Percentiles rank a stretch among this genome's conserved stretches.
These are phyloP conservation scores for Loriculus beryllinus DNA, from an alignment of 2,797 vertebrate species.

Conservation along the genomic window DNA sequence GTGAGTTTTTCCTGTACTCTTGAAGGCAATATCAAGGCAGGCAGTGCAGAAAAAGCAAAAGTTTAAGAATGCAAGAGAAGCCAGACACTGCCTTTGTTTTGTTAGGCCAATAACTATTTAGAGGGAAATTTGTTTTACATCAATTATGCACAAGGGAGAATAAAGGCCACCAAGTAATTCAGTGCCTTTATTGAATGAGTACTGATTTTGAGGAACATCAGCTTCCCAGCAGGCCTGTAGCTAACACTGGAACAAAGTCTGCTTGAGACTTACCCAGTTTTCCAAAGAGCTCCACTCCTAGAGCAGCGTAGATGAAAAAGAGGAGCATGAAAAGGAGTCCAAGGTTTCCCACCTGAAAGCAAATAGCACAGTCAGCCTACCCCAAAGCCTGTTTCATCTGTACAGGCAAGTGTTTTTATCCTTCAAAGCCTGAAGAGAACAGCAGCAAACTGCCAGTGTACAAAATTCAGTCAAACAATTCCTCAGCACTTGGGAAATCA, in stretches of 20 bases:
- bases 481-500: background rate
- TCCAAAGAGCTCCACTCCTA: conserved; percentile 97
- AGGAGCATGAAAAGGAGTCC: conserved; percentile 99
- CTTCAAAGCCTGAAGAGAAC: background rate
- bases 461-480: background rate
- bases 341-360: conserved; percentile 93
- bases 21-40: background rate
- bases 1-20: background rate
- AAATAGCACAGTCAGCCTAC: background rate
- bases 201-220: background rate
- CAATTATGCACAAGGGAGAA: background rate
- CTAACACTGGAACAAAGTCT: background rate
- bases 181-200: background rate
- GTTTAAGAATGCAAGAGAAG: background rate
- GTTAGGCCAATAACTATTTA: background rate
- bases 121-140: background rate
- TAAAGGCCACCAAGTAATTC: conserved; percentile 7
- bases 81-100: background rate
- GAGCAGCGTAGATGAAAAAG: conserved; percentile 98
- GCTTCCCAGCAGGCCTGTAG: background rate
- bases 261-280: conserved; percentile 86
- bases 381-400: background rate
- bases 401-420: background rate
- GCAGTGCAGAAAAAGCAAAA: background rate
- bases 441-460: background rate